Evolutionary conservation across 2,113 vertebrate genomes (phyloP).

Genomic region (Psophia crepitans): DNA sequence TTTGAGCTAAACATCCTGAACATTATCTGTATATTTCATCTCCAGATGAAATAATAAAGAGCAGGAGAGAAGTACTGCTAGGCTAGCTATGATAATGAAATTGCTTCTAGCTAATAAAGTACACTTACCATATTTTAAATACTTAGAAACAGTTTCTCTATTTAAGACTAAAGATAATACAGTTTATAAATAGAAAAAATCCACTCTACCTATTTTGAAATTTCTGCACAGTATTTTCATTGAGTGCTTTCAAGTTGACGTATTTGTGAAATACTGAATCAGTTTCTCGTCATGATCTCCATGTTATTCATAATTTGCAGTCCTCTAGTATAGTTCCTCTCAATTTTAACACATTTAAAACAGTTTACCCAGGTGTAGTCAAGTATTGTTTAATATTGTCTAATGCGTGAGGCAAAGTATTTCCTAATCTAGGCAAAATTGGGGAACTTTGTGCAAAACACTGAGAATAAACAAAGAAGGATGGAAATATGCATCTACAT

Average conservation of each 20-base stretch:
- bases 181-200: not conserved
- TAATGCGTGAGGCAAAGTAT: accelerated
- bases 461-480: not conserved
- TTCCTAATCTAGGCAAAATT: not conserved
- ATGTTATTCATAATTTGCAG: not conserved
- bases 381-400: not conserved
- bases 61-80: not conserved
- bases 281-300: not conserved
- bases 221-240: not conserved
- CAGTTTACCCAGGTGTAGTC: not conserved
- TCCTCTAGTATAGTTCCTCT: not conserved
- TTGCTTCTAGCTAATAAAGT: not conserved
- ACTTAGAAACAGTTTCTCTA: not conserved
- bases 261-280: not conserved
- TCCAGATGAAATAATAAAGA: not conserved
- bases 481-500: not conserved
- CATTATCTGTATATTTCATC: not conserved
- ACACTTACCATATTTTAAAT: not conserved
- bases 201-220: not conserved
- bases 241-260: not conserved
- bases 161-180: not conserved
- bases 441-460: not conserved
- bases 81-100: not conserved
- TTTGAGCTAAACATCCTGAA: not conserved
- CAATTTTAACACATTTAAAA: not conserved